phyloP scores from a whole-genome alignment of 1,140 invertebrate species.

The honey bee (Apis mellifera) region Amel_HAv3.1 CM009932.2:14165001-14165500 shows the following conservation, averaged over 20 bases:
- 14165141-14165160: conserved; percentile 75
- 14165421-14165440: conserved; percentile 24
- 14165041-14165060: conserved; percentile 60
- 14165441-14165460: conserved; percentile 34
- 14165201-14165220: conserved; percentile 41
- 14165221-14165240: conserved; percentile 52
- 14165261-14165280: conserved; percentile 33
- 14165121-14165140: conserved; percentile 73
- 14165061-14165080: conserved; percentile 75
- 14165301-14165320: conserved; percentile 30
- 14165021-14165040: no score
- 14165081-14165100: conserved; percentile 69
- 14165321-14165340: background rate
- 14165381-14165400: no score
- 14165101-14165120: conserved; percentile 65
- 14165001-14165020: conserved; percentile 12
- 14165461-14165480: background rate
- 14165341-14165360: background rate
- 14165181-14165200: conserved; percentile 31
- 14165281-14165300: background rate
- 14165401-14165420: no score
- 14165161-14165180: conserved; percentile 77
- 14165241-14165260: conserved; percentile 52
- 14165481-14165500: conserved; percentile 41
- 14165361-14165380: no score